phyloP scores from a whole-genome alignment of 2,888 invertebrate species.

The Xanthorhoe spadicearia region DNA sequence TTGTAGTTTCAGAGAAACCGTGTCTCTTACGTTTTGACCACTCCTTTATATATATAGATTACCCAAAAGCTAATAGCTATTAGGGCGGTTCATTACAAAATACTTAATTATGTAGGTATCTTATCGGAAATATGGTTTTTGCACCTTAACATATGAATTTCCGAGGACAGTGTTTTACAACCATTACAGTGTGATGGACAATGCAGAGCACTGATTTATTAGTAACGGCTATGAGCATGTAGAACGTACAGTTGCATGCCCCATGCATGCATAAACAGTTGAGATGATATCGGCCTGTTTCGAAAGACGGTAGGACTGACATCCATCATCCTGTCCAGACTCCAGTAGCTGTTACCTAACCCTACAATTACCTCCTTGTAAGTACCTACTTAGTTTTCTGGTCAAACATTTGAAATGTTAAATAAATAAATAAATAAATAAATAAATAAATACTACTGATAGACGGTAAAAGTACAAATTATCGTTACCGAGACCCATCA shows the following conservation, averaged over 20 bases:
- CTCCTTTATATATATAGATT: too few species aligned
- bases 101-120: too few species aligned
- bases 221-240: conserved; percentile 41
- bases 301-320: conserved; percentile 10
- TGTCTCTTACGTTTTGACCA: too few species aligned
- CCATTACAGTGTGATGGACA: conserved; percentile 22
- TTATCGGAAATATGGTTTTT: too few species aligned
- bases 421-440: too few species aligned
- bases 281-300: conserved; percentile 25
- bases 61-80: too few species aligned
- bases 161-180: neutral
- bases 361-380: too few species aligned
- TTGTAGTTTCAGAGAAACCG: too few species aligned
- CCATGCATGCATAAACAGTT: conserved; percentile 35
- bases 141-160: neutral
- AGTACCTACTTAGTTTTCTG: neutral
- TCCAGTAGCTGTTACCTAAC: too few species aligned
- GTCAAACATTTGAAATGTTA: too few species aligned
- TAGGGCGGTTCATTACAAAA: too few species aligned
- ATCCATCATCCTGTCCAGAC: neutral
- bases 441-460: neutral
- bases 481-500: conserved; percentile 24
- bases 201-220: conserved; percentile 32
- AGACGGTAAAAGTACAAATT: neutral
- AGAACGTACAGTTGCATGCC: conserved; percentile 39